phyloP scores from a whole-genome alignment of 2,797 vertebrate species.

The Phalanger gymnotis region DNA sequence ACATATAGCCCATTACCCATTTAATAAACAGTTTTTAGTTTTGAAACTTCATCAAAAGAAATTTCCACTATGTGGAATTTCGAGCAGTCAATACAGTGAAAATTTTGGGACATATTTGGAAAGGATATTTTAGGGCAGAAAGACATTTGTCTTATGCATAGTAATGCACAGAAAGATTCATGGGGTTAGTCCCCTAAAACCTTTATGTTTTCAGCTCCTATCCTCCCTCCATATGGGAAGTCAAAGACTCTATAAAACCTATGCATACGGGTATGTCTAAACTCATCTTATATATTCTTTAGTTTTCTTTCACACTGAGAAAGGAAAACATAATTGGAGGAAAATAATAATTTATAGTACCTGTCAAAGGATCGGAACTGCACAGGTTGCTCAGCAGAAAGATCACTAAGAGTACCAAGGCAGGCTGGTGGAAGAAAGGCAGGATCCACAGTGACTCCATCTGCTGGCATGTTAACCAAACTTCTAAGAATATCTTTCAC shows the following conservation, averaged over 20 bases:
- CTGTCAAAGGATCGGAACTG: constrained; percentile 97
- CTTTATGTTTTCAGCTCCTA: background rate
- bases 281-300: constrained; percentile 17
- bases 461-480: constrained; percentile 91
- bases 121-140: background rate
- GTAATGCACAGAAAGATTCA: background rate
- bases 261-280: background rate
- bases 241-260: constrained; percentile 9
- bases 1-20: background rate
- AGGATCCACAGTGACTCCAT: constrained; percentile 89
- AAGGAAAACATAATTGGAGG: background rate
- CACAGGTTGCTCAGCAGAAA: constrained; percentile 85
- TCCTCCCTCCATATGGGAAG: background rate
- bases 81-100: constrained; percentile 13
- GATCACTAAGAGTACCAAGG: constrained; percentile 88
- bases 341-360: constrained; percentile 81
- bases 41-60: background rate
- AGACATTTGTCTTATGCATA: background rate
- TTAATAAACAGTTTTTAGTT: background rate
- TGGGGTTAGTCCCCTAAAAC: background rate
- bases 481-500: constrained; percentile 98
- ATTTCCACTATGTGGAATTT: background rate
- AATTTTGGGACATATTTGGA: background rate
- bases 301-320: background rate
- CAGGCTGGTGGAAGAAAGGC: constrained; percentile 90